A percentile compares a stretch with the other conserved stretches of the same genome.
Conservation (phyloP, 2,888 invertebrate species). For the Trileptium ribeirensis region DNA sequence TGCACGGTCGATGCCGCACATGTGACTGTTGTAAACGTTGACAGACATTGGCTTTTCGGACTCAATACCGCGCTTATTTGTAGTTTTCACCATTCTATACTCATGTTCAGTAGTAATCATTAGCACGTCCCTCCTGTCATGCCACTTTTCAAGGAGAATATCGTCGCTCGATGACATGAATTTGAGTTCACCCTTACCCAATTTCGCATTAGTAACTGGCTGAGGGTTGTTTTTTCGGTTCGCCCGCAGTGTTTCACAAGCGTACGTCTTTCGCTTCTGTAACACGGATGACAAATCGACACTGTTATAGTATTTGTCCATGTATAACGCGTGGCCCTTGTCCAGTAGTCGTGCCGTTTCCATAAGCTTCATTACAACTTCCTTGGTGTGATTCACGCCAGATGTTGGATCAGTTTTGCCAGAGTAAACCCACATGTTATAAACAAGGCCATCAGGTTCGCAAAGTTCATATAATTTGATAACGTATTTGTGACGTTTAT, state of each 20-base stretch:
- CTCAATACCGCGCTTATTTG: not conserved
- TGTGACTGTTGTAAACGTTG: not conserved
- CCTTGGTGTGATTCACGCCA: not conserved
- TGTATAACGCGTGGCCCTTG: not conserved
- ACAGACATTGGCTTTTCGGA: not conserved
- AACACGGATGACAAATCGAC: not conserved
- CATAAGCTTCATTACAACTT: not conserved
- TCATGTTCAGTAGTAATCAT: not conserved
- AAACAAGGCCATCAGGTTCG: not conserved
- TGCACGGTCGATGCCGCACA: not conserved
- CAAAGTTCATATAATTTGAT: too few relatives aligned
- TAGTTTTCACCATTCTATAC: not conserved
- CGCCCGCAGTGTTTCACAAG: not conserved
- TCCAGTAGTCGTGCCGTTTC: not conserved
- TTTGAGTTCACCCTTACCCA: not conserved
- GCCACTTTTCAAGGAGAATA: not conserved
- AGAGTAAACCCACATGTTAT: not conserved
- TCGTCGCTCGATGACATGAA: not conserved
- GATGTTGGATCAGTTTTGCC: not conserved
- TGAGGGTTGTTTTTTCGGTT: not conserved
- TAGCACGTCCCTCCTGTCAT: not conserved
- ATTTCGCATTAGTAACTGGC: not conserved
- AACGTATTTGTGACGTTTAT: constrained; percentile 11
- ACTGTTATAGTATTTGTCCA: not conserved
- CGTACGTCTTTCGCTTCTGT: not conserved